These are phyloP conservation scores for Lasiommata megera DNA, from an alignment of 2,888 invertebrate species.

Conservation along the genomic window DNA sequence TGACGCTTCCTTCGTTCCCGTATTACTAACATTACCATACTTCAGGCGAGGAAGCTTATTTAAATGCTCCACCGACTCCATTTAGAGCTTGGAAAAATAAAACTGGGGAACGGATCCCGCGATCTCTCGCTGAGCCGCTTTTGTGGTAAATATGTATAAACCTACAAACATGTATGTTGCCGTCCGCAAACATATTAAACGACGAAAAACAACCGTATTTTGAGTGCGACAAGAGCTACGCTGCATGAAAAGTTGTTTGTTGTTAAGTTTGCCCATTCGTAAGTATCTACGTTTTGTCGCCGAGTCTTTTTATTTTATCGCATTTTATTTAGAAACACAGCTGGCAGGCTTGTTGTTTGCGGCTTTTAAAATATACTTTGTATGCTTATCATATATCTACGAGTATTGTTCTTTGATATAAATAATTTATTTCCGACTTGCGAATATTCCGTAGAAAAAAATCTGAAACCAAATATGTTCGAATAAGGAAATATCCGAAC, in stretches of 20 bases:
- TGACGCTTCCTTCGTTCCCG: slow-evolving; percentile 67
- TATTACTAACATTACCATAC: slow-evolving; percentile 81
- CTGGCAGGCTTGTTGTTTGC: slow-evolving; percentile 72
- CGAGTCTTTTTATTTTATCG: slow-evolving; percentile 77
- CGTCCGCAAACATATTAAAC: background rate
- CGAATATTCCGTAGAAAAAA: slow-evolving; percentile 4
- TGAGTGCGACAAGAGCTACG: slow-evolving; percentile 4
- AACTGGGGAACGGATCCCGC: slow-evolving; percentile 75
- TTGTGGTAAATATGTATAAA: slow-evolving; percentile 81
- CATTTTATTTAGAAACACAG: slow-evolving; percentile 77
- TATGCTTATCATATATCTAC: slow-evolving; percentile 38
- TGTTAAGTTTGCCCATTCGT: slow-evolving; percentile 50
- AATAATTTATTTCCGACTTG: slow-evolving; percentile 13
- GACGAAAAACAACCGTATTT: slow-evolving; percentile 25
- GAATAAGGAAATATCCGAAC: background rate
- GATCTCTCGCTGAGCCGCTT: slow-evolving; percentile 79
- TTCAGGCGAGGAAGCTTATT: slow-evolving; percentile 79
- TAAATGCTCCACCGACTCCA: slow-evolving; percentile 82
- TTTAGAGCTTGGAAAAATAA: slow-evolving; percentile 82
- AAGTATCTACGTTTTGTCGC: slow-evolving; percentile 77
- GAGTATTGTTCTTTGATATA: slow-evolving; percentile 17
- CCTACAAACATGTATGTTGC: slow-evolving; percentile 41
- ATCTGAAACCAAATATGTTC: background rate
- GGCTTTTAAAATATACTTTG: slow-evolving; percentile 48
- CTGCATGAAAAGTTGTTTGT: slow-evolving; percentile 13